Base-by-base conservation (phyloP, 2,888 invertebrate genomes). In the Drosophila histrio region DNA sequence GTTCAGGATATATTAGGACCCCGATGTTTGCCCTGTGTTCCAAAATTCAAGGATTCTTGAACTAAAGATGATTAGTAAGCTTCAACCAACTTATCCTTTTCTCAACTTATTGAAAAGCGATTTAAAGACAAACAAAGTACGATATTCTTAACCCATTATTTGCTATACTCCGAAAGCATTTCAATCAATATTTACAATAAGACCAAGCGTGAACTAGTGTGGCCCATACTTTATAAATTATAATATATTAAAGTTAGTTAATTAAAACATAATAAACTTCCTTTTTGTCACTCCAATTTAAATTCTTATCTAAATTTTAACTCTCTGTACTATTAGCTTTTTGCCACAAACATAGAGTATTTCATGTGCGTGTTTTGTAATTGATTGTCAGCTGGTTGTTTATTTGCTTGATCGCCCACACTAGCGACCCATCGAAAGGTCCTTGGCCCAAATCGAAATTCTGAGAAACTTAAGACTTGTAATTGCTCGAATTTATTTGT, bases 401-500 rank as follows among this genome's bases (percentile, higher is more conserved):
- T 38, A 38, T 38, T 21, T 19, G n/a, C 38, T 38, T 38, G 19
- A 6, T n/a, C n/a, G 38, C 11, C 1, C 38, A 38, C 38, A 38
- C 21, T 38, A 9, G 11, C 11, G 38, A 21, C n/a, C n/a, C 19
- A 3, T 8, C n/a, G n/a, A 21, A 21, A 21, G 8, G 21, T 32
- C 17, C 32, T 47, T 32, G 13, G 19, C 34, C 5, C 32, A 49
- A 15, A 36, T 50, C 24, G n/a, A 26, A 34, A 0, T 24, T 34
- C 24, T 6, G 17, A 26, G 34, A 34, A 39, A 39, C 3, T n/a
- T 13, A 11, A 43, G 44, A 44, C 7, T 44, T 32, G 17, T 61
- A 56, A 56, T 58, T 61, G 32, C 26, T 28, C 9, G n/a, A 9
- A 28, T 57, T 49, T 11, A 44, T 47, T 60, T 43, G 5, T 28